A percentile compares a stretch with the other conserved stretches of the same genome.
Conservation (phyloP, 2,113 vertebrate species). For the Zosterops hypoxanthus region DNA sequence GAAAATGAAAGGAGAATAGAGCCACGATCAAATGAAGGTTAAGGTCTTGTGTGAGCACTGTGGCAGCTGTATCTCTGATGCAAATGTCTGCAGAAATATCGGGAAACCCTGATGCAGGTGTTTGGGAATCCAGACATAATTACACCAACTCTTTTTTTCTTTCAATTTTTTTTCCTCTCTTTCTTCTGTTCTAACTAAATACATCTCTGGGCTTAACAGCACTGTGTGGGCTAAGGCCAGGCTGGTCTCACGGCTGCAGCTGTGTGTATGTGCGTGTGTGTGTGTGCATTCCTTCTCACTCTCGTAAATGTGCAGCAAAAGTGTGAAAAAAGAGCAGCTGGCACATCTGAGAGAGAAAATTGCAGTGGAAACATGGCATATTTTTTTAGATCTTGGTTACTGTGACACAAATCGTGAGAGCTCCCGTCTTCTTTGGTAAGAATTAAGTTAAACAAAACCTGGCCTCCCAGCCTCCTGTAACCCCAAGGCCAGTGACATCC, state of each 20-base stretch:
- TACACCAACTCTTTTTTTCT: conserved; percentile 1
- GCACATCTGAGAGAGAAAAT: conserved; percentile 63
- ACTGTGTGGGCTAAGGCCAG: conserved; percentile 33
- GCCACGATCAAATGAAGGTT: not conserved
- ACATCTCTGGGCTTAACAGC: conserved; percentile 15
- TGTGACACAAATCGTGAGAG: not conserved
- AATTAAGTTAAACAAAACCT: not conserved
- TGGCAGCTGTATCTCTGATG: conserved; percentile 74
- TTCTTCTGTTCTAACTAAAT: conserved; percentile 6
- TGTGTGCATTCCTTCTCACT: conserved; percentile 63
- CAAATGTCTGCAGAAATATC: conserved; percentile 58
- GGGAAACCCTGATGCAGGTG: conserved; percentile 74
- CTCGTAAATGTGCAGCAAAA: conserved; percentile 73
- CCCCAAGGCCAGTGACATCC: not conserved
- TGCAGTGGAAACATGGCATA: conserved; percentile 21
- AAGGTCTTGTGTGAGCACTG: not conserved
- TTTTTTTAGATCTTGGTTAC: conserved; percentile 14
- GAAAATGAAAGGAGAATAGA: not conserved
- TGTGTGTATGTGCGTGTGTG: conserved; percentile 32
- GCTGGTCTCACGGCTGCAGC: conserved; percentile 46
- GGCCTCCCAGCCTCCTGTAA: not conserved
- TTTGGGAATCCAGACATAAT: conserved; percentile 70
- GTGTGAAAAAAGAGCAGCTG: conserved; percentile 71
- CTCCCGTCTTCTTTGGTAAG: not conserved
- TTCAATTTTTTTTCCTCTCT: not conserved